Evolutionary conservation across 2,113 vertebrate species (phyloP), one percentile per base, ranked within the genome.

Genomic region (Capreolus pygargus): DNA sequence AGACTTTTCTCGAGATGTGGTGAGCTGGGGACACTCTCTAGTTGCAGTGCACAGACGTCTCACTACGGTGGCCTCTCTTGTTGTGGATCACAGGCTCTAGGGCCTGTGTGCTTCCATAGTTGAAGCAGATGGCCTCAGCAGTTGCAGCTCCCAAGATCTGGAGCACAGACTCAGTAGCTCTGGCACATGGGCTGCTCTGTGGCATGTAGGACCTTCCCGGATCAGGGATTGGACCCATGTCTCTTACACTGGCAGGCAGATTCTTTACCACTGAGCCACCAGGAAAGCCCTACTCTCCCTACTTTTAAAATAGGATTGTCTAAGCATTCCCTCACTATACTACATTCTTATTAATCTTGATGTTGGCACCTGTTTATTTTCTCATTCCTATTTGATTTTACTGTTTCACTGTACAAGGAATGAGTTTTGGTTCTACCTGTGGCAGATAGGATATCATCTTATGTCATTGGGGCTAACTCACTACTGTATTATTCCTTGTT

Each of bases 21-120:
- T 23, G n/a, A 70, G 67, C 67, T 70, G 67, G n/a, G 67, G n/a
- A 39, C n/a, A 12, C n/a, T 23, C n/a, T 23, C 67, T 12, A 10
- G 67, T 3, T 70, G n/a, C 19, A 12, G 19, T 6, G n/a, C n/a
- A 6, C 19, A 39, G 19, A 39, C 67, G 23, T 39, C 67, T 39
- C 67, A 23, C 10, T 23, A 6, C 0, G n/a, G 19, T 10, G n/a
- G 19, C 67, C 19, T 70, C n/a, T 21, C n/a, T 3, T 12, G 10
- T 3, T 36, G n/a, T 1, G 21, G 19, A 23, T 10, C 19, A 23
- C 3, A 12, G 67, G 10, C 10, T 70, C n/a, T 2, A 23, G 67
- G n/a, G 19, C 67, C 12, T 1, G n/a, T 70, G n/a, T 23, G n/a
- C 19, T 12, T 12, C n/a, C 5, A 1, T 23, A 10, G n/a, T 2